Evolutionary conservation across 2,113 vertebrate genomes (phyloP), one percentile per base, ranked within the genome.

Genomic region (Hippocampus zosterae): DNA sequence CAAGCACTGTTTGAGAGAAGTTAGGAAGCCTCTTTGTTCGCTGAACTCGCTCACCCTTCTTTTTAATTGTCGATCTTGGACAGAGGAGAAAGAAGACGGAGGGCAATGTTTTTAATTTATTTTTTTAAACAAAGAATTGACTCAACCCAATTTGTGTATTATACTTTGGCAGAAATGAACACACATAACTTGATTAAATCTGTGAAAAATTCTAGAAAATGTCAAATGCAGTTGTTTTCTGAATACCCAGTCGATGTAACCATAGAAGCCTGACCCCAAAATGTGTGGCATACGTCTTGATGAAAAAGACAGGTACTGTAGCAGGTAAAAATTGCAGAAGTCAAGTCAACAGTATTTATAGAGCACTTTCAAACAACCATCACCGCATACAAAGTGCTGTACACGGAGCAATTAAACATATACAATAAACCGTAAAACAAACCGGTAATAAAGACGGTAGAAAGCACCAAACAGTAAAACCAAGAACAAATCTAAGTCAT

Each of bases 21-120:
- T 71, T 80, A 84, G 76, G 81, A 76, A 75, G 29, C 2, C 27
- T 78, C 88, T 88, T 88, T 91, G 88, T 90, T 57, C 71, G 67
- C 65, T 89, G 82, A 90, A 89, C 90, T 70, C 80, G 65, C 77
- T 88, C 77, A 89, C 85, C 90, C 81, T 80, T 77, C 61, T 55
- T 55, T 67, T 83, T 56, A 62, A 68, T 65, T 25, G 62, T n/a
- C 37, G 44, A 12, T 73, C 52, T 84, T 69, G n/a, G 21, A 55
- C n/a, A 41, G 25, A 7, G 8, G 18, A 19, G 33, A 61, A 40
- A 62, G 21, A 15, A 42, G 15, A 42, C 29, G 29, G 29, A 27
- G 21, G n/a, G 25, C 7, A 4, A n/a, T 25, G 7, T 25, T 25
- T 44, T 44, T 2, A 23, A 64, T 42, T 23, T 62, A 18, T 10